These are phyloP conservation scores for Delichon dasypus DNA, from an alignment of 2,797 vertebrate genomes.

Conservation along the genomic window DNA sequence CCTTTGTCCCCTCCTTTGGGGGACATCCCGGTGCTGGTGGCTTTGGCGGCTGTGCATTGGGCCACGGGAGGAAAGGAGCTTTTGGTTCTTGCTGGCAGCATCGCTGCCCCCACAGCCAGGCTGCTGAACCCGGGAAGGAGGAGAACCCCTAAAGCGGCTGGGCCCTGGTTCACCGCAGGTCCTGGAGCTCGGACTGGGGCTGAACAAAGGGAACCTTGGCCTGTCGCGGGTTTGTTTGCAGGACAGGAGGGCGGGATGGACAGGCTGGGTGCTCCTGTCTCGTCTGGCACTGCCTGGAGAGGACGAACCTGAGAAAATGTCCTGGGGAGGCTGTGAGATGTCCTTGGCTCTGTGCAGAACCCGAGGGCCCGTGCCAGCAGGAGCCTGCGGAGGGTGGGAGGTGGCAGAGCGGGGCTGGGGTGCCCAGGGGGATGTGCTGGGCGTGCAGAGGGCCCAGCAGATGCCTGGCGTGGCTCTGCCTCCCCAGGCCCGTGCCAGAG, in stretches of 20 bases:
- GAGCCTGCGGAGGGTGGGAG: background rate
- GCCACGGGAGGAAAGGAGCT: background rate
- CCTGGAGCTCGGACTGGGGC: background rate
- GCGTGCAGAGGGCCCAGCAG: background rate
- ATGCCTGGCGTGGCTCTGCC: conserved; percentile 28
- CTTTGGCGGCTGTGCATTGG: background rate
- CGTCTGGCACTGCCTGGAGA: background rate
- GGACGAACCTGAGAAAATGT: background rate
- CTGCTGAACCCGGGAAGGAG: background rate
- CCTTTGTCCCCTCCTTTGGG: background rate
- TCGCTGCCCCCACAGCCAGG: accelerated
- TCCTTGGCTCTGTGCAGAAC: background rate
- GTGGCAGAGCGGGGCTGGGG: background rate
- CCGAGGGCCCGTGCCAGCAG: accelerated
- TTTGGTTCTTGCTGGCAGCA: background rate
- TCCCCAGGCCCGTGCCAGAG: background rate
- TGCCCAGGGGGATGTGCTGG: background rate
- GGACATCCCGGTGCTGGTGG: accelerated
- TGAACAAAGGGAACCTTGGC: background rate
- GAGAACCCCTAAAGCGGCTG: background rate
- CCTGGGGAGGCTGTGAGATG: accelerated
- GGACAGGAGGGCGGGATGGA: background rate
- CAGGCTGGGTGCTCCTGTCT: background rate
- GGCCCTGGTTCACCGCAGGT: background rate
- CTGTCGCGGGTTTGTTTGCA: accelerated